A percentile compares a stretch with the other conserved stretches of the same genome.
phyloP scores from a whole-genome alignment of 1,140 invertebrate genomes.

The Bradynema listronoti region DNA sequence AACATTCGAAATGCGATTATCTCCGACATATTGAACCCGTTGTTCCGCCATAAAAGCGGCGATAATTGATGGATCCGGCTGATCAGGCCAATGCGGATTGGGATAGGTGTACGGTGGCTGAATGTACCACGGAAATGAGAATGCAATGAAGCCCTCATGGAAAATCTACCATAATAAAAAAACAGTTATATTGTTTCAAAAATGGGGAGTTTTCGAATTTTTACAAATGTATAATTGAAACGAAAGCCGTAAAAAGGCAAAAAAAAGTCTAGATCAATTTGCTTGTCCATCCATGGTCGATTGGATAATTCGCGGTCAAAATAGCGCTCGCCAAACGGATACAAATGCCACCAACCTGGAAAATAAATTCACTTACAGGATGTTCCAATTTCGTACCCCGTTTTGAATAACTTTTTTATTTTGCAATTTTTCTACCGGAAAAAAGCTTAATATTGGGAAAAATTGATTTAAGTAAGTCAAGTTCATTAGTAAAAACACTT shows the following conservation, averaged over 20 bases:
- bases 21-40: conserved; percentile 36
- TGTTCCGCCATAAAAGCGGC: conserved; percentile 79
- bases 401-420: not conserved
- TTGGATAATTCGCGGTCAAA: conserved; percentile 33
- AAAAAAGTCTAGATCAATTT: conserved; percentile 65
- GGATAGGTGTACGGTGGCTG: conserved; percentile 76
- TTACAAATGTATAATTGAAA: conserved; percentile 83
- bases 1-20: conserved; percentile 43
- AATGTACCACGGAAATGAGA: conserved; percentile 61
- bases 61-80: conserved; percentile 83
- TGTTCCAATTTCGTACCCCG: conserved; percentile 12
- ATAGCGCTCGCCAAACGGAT: conserved; percentile 39
- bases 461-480: too few relatives aligned
- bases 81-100: conserved; percentile 72
- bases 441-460: too few relatives aligned
- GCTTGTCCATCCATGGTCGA: conserved; percentile 51
- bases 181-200: conserved; percentile 6
- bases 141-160: conserved; percentile 38
- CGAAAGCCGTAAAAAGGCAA: conserved; percentile 85
- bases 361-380: conserved; percentile 1
- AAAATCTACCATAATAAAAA: conserved; percentile 45
- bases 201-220: conserved; percentile 47
- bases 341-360: conserved; percentile 43
- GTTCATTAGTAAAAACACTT: too few relatives aligned
- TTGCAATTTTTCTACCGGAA: not conserved